A percentile compares a stretch with the other conserved stretches of the same genome.
Evolutionary conservation across 2,888 invertebrate species (phyloP).

Genomic region (Hermodice carunculata): DNA sequence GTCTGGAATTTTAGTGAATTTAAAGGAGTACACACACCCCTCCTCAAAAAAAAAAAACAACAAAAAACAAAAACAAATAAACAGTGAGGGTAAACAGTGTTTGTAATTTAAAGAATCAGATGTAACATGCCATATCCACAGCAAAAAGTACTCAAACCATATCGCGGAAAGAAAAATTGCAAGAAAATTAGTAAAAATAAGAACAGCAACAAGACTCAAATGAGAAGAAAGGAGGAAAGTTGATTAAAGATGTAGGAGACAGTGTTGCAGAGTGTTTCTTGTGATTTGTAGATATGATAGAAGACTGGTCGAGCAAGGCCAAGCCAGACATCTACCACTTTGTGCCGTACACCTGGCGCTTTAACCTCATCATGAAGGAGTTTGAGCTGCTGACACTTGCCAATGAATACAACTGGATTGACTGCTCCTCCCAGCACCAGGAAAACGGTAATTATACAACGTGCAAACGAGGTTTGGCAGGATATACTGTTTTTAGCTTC

Average conservation of each 20-base stretch:
- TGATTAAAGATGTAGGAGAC: not conserved
- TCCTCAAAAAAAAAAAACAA: too few species aligned
- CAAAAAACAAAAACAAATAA: too few species aligned
- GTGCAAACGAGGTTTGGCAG: too few species aligned
- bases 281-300: slow-evolving; percentile 81
- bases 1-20: too few species aligned
- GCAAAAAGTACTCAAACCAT: too few species aligned
- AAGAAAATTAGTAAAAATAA: not conserved
- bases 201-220: too few species aligned
- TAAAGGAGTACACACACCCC: too few species aligned
- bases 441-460: slow-evolving; percentile 88
- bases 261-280: not conserved
- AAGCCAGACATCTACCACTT: slow-evolving; percentile 93
- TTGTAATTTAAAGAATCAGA: too few species aligned
- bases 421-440: slow-evolving; percentile 86
- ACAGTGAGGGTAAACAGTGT: too few species aligned
- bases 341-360: slow-evolving; percentile 97
- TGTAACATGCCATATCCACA: too few species aligned
- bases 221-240: not conserved
- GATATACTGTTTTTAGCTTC: too few species aligned
- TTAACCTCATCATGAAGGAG: slow-evolving; percentile 90
- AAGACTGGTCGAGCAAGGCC: slow-evolving; percentile 85
- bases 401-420: slow-evolving; percentile 99
- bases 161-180: not conserved
- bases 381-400: slow-evolving; percentile 93